Base-by-base conservation (phyloP, 2,888 invertebrate species). In the Morpho helenor region DNA sequence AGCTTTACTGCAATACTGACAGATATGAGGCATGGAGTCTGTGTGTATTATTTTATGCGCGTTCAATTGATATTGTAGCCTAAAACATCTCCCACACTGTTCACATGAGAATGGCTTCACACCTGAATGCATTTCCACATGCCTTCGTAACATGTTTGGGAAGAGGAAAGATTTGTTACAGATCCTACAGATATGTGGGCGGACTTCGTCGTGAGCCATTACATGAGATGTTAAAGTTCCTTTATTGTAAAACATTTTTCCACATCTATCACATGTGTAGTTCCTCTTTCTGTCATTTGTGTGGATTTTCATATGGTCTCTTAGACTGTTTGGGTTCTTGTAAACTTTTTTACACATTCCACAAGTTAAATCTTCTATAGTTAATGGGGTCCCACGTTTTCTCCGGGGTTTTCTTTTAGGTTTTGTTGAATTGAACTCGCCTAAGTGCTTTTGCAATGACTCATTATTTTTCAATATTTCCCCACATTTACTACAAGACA, bases 1-100 rank as follows among this genome's bases (percentile, higher is more conserved):
- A 9, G 93, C 92, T 80, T 95, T 95, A 22, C 93, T 94, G 72
- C 96, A 96, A 75, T 93, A 94, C 71, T 94, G 94, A 68, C 96
- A 96, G 2, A 93, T 91, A 67, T 94, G 94, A 1, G 96, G 96
- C 94, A 95, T 94, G 0, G 93, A 94, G 7, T 95, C 96, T 0
- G 95, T 95, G 66, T 96, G 96, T 9, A 95, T 94, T 41, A 95
- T 92, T 72, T 93, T 93, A 73, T 96, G 96, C 10, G 95, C 94
- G 52, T 94, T 92, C 55, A 96, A 80, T 16, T 95, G 95, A 46
- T 95, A 94, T 55, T 94, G 92, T 63, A 95, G 92, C 8, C 95
- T 85, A 55, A 90, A 91, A 60, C 84, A 82, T 0, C 87, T 66
- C 0, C 87, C 89, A 7, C 91, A 91, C 50, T 84, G 82, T 42